A percentile compares a stretch with the other conserved stretches of the same genome.
Evolutionary conservation across 37 sponge, comb jelly and placozoan genomes (phyloP).

Genomic region (Bolinopsis microptera): DNA sequence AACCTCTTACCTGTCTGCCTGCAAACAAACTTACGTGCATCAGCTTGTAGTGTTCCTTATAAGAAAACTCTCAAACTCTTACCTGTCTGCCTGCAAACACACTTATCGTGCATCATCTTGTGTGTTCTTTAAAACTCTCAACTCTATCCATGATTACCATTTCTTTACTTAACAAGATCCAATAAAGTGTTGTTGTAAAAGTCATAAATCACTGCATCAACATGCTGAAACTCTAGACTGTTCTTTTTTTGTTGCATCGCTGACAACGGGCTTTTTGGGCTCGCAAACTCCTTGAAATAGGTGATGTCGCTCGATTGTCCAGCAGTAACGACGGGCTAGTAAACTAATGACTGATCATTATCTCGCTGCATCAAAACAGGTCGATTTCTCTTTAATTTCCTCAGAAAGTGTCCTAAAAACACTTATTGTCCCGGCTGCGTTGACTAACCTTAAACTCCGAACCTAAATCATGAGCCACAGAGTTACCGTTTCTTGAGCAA

Average conservation of each 20-base stretch:
- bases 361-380: background rate
- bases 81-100: too few species aligned
- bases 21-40: too few species aligned
- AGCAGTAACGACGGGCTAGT: background rate
- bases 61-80: too few species aligned
- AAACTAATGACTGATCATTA: background rate
- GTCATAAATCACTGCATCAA: conserved; percentile 32
- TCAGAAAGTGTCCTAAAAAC: background rate
- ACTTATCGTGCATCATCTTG: too few species aligned
- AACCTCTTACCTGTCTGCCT: too few species aligned
- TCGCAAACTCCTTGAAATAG: background rate
- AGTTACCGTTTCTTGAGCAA: background rate
- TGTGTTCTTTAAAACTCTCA: too few species aligned
- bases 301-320: background rate
- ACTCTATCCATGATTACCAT: too few species aligned
- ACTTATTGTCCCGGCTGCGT: background rate
- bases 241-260: background rate
- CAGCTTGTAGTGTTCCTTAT: too few species aligned
- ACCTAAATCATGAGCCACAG: background rate
- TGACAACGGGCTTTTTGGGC: background rate
- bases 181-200: conserved; percentile 67
- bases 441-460: background rate
- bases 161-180: too few species aligned
- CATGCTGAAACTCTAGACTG: background rate
- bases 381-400: background rate